Evolutionary conservation across 2,888 invertebrate genomes (phyloP), one percentile per base, ranked within the genome.

Genomic region (Rhagophthalmus giganteus): DNA sequence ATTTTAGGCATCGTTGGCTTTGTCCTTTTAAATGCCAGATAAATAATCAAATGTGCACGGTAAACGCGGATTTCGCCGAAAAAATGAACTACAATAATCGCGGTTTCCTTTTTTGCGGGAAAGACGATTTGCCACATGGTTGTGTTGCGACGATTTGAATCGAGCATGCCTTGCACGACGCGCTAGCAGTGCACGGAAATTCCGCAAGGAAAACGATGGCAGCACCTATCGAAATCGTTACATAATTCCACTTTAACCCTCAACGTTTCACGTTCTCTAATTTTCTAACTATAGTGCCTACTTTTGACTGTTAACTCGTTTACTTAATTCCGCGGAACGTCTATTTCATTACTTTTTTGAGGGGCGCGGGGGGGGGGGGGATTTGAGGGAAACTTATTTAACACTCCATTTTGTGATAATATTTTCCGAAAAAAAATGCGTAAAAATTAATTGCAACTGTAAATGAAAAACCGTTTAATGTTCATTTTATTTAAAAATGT

Each of bases 131-230:
- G 26, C 37, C 37, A 31, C 37, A 28, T 33, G 25, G 32, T 26
- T 14, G 24, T 24, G 24, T 16, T 37, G 30, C 27, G 15, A 35
- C 25, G 48, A 40, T 42, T 42, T 35, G 35, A 49, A 49, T 42
- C 32, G 26, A 48, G 44, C 39, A 34, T 35, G 44, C 26, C 37
- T 35, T 41, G 30, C 13, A 37, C 20, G 38, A 14, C 34, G 12
- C 39, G 27, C 12, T 16, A 15, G 32, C 34, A 41, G 54, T 54
- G 27, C 40, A 32, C 16, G 13, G 27, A 47, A 30, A 33, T 32
- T 31, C 48, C 48, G 51, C 40, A 30, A 37, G 44, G 44, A 45
- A 38, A 28, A 14, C 34, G 50, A 35, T 26, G 55, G 54, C 54
- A 54, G 54, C 54, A 54, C 54, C 44, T 48, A 16, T 30, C 34